Evolutionary conservation across 2,797 vertebrate genomes (phyloP), one percentile per base, ranked within the genome.

Genomic region (Champsocephalus gunnari): DNA sequence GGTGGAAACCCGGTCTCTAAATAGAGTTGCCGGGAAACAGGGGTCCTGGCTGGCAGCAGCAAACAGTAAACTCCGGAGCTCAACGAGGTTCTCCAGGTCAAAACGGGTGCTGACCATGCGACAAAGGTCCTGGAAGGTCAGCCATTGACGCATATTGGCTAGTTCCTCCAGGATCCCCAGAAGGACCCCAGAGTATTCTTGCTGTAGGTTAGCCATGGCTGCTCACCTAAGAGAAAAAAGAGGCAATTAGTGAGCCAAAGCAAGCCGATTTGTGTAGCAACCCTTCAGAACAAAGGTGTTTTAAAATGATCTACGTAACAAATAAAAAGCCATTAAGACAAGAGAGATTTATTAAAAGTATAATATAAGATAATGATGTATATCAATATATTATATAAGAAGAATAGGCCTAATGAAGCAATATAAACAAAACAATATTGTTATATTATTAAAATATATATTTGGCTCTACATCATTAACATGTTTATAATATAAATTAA

Each of bases 51-150:
- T 97, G 24, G 98, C 98, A 0, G 97, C 98, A 63, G 96, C 96
- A 91, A 98, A 99, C 53, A 99, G 92, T 82, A 97, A 92, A 0
- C 96, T 96, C 65, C 98, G 93, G 75, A 99, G 94, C 83, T 97
- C 97, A 3, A 96, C 87, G 12, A 99, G 89, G 77, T 98, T 96
- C 13, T 97, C 92, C 65, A 99, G 91, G 79, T 99, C 96, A 67
- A 98, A 98, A 51, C 97, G 96, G 0, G 96, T 95, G 66, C 98
- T 99, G 60, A 99, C 94, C 43, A 97, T 97, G 28, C 97, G 97
- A 79, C 98, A 99, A 63, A 99, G 96, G 71, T 99, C 98, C 92
- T 98, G 97, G 71, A 98, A 99, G 4, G 97, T 96, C 49, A 97
- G 95, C 0, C 92, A 95, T 3, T 96, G 96, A 16, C 96, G 97